Evolutionary conservation across 2,888 invertebrate species (phyloP), one percentile per base, ranked within the genome.

Genomic region (Drosophila differens): DNA sequence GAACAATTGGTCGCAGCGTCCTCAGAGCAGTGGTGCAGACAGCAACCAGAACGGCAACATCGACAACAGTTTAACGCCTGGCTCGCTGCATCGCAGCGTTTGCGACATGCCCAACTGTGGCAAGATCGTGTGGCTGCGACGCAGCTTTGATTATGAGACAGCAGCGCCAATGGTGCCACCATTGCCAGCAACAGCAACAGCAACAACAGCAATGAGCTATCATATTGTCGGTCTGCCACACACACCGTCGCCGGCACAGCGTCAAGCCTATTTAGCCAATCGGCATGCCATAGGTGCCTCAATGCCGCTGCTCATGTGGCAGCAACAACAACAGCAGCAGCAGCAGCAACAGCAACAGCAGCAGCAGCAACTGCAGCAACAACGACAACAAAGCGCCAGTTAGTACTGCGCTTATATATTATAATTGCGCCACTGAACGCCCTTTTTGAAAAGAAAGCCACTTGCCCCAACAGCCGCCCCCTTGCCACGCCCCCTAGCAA

Each of bases 221-320:
- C 92, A 91, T 79, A 84, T 90, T 63, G 83, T 93, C 68, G 92
- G 92, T 39, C 82, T 93, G 75, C 93, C 93, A 9, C 92, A 91
- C 55, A 93, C 93, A 7, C 93, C 93, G 3, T 75, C 85, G 62
- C 93, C 93, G 33, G 83, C 85, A 32, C 91, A 92, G 68, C 77
- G 91, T 9, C 92, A 88, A 53, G 91, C 92, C 3, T 93, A 89
- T 72, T 83, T 93, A 76, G 93, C 93, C 67, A 93, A 93, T 85
- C 92, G 91, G 67, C 90, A 87, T 81, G 92, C 93, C 53, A 92
- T 93, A 57, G 91, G 90, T 55, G 91, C 95, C 82, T 95, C 95
- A 91, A 95, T 96, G 93, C 96, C 97, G 74, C 95, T 96, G 92
- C 95, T 97, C 57, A 76, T 83, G 72, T 82, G 86, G 83, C 97